Evolutionary conservation across 2,888 invertebrate genomes (phyloP).

Genomic region (Fragum sueziense): DNA sequence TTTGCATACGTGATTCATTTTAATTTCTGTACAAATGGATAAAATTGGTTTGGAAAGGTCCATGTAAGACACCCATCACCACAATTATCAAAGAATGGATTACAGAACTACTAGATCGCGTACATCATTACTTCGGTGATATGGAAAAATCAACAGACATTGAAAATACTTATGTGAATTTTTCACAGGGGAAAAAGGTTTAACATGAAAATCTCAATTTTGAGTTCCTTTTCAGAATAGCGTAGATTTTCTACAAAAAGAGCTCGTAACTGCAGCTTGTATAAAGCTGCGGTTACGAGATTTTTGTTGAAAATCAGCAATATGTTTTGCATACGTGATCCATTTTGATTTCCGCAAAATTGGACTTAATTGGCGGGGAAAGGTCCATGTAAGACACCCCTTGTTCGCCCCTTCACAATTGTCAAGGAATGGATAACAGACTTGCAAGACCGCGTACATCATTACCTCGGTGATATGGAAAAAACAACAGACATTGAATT

Average conservation of each 20-base stretch:
- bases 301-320: no score
- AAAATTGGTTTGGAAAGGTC: no score
- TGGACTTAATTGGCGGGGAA: conserved; percentile 55
- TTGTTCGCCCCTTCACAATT: conserved; percentile 38
- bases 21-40: no score
- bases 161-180: conserved; percentile 46
- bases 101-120: conserved; percentile 42
- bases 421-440: conserved; percentile 46
- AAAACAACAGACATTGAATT: conserved; percentile 45
- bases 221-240: no score
- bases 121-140: conserved; percentile 48
- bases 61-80: no score
- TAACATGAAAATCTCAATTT: conserved; percentile 40
- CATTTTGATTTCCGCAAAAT: no score
- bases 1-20: no score
- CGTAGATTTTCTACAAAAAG: no score
- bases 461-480: conserved; percentile 43
- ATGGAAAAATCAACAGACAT: conserved; percentile 41
- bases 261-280: no score
- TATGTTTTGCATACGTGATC: no score
- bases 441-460: conserved; percentile 47
- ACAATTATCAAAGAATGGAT: conserved; percentile 41
- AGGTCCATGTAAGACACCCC: conserved; percentile 45
- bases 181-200: conserved; percentile 35
- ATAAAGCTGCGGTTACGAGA: no score